phyloP scores from a whole-genome alignment of 2,888 invertebrate genomes.

The Hypena proboscidalis region DNA sequence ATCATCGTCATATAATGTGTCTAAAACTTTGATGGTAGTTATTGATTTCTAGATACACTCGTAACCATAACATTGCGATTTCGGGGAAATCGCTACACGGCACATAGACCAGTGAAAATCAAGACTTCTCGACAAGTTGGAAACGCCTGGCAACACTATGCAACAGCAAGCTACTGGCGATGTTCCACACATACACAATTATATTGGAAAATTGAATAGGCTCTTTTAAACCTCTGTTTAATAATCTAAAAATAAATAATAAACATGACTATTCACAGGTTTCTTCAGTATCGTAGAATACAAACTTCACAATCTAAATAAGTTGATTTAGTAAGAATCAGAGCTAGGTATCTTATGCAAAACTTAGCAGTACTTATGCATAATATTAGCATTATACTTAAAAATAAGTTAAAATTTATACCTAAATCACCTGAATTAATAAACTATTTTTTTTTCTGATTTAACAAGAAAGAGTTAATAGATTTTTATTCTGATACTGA shows the following conservation, averaged over 20 bases:
- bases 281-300: slow-evolving; percentile 41
- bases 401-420: too few species aligned
- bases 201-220: slow-evolving; percentile 45
- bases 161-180: slow-evolving; percentile 44
- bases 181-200: slow-evolving; percentile 45
- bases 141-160: too few species aligned
- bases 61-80: too few species aligned
- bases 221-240: slow-evolving; percentile 34
- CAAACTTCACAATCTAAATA: slow-evolving; percentile 36
- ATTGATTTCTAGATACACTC: too few species aligned
- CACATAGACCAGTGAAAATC: too few species aligned
- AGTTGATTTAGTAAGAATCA: slow-evolving; percentile 38
- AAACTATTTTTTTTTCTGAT: slow-evolving; percentile 13
- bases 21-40: too few species aligned
- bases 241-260: slow-evolving; percentile 34
- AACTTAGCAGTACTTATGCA: slow-evolving; percentile 15
- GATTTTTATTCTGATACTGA: slow-evolving; percentile 28
- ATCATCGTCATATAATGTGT: too few species aligned
- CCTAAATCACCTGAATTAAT: slow-evolving; percentile 14
- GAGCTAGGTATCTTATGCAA: slow-evolving; percentile 22
- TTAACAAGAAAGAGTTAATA: neutral
- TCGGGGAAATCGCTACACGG: too few species aligned
- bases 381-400: slow-evolving; percentile 26
- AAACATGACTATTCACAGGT: slow-evolving; percentile 32
- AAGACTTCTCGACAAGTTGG: too few species aligned